These are phyloP conservation scores for Fundulus diaphanus DNA, from an alignment of 2,797 vertebrate genomes.

Conservation along the genomic window DNA sequence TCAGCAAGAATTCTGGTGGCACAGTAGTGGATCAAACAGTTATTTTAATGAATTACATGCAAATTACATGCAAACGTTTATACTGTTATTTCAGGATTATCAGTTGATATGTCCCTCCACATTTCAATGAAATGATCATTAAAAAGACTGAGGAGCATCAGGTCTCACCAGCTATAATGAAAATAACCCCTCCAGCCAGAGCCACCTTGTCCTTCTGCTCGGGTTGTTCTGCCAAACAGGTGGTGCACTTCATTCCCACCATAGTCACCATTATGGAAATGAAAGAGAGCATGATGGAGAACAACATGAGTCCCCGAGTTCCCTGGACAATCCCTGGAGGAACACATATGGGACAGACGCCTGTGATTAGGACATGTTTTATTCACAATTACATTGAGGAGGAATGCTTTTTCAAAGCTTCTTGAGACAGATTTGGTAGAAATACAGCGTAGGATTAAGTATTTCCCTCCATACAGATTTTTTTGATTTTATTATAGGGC, in stretches of 20 bases:
- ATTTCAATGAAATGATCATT: neutral
- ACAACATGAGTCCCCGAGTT: constrained; percentile 91
- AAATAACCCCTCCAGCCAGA: constrained; percentile 85
- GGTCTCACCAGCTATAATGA: constrained; percentile 86
- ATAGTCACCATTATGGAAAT: constrained; percentile 81
- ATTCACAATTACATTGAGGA: neutral
- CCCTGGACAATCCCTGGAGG: constrained; percentile 85
- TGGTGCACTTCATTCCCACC: constrained; percentile 93
- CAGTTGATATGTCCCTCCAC: neutral
- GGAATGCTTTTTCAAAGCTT: neutral
- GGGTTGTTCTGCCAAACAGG: constrained; percentile 84
- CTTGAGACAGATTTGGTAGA: neutral
- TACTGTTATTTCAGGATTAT: neutral
- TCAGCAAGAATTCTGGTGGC: neutral
- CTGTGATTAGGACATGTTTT: neutral
- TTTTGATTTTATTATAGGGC: too few relatives aligned
- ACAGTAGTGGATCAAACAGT: neutral
- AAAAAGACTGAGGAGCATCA: neutral
- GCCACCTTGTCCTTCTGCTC: constrained; percentile 90
- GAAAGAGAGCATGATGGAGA: constrained; percentile 81
- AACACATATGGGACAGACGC: neutral
- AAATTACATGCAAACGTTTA: neutral
- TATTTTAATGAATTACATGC: neutral
- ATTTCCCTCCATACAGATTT: too few relatives aligned
- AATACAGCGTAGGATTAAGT: too few relatives aligned